Percentiles rank a stretch among this genome's conserved stretches.
These are phyloP conservation scores for Acromyrmex echinatior DNA, from an alignment of 1,140 invertebrate species.

Conservation along the genomic window DNA sequence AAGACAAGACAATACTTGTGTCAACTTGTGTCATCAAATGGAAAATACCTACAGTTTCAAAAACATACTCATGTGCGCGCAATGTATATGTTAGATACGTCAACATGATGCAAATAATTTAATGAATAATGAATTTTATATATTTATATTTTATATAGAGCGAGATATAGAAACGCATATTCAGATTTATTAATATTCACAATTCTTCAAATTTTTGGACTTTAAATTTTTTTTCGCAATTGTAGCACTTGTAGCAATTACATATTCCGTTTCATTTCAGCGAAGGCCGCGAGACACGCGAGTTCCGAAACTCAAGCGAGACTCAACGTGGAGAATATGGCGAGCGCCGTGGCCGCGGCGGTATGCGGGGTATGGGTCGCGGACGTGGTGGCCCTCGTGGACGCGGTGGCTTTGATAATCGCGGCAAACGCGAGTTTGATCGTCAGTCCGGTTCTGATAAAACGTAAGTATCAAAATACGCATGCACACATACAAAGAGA, in stretches of 20 bases:
- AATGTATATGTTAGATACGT: too few species aligned
- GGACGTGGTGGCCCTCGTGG: conserved; percentile 85
- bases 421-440: conserved; percentile 97
- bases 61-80: too few species aligned
- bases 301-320: conserved; percentile 78
- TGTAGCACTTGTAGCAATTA: background rate
- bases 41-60: too few species aligned
- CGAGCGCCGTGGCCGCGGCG: conserved; percentile 75
- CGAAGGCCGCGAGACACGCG: conserved; percentile 79
- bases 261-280: conserved; percentile 56
- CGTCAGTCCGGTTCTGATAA: conserved; percentile 97
- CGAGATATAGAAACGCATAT: background rate
- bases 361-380: conserved; percentile 75
- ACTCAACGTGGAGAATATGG: conserved; percentile 77
- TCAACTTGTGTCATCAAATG: too few species aligned
- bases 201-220: background rate
- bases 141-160: too few species aligned
- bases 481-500: background rate
- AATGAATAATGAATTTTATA: too few species aligned
- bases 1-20: too few species aligned
- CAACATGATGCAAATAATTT: too few species aligned
- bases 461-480: conserved; percentile 89
- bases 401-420: conserved; percentile 89
- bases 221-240: background rate
- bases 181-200: too few species aligned